Conservation (phyloP, 2,797 vertebrate species). For the Hoplostethus atlanticus region DNA sequence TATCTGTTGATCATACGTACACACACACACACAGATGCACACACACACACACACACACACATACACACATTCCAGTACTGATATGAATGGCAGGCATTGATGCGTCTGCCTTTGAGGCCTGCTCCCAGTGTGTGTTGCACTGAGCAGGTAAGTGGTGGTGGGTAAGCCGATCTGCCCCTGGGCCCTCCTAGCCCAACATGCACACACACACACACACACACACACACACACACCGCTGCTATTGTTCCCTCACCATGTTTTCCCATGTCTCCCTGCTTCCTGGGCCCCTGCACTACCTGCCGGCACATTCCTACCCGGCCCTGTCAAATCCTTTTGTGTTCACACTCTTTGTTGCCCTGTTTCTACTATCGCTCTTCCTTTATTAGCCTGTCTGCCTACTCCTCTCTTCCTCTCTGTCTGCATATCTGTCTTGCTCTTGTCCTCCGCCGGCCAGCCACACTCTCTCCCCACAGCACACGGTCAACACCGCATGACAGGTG, state of each 20-base stretch:
- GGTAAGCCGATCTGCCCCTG: conserved; percentile 67
- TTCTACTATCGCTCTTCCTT: conserved; percentile 69
- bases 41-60: conserved; percentile 24
- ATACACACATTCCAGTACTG: conserved; percentile 53
- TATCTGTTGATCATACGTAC: conserved; percentile 19
- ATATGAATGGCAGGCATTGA: conserved; percentile 76
- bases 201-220: conserved; percentile 36
- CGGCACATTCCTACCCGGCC: conserved; percentile 72
- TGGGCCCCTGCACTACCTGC: conserved; percentile 76
- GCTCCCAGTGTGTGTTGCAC: conserved; percentile 53
- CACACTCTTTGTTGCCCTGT: conserved; percentile 66
- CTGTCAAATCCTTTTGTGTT: conserved; percentile 68
- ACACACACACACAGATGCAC: neutral
- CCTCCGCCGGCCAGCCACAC: conserved; percentile 13
- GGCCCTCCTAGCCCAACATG: conserved; percentile 30
- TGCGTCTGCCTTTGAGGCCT: conserved; percentile 67
- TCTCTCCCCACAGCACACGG: conserved; percentile 15
- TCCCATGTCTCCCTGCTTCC: conserved; percentile 72
- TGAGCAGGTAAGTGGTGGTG: conserved; percentile 72
- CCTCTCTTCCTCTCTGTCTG: conserved; percentile 19
- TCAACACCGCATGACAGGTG: conserved; percentile 17
- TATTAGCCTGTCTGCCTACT: conserved; percentile 50
- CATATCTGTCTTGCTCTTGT: conserved; percentile 23
- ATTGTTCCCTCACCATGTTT: conserved; percentile 66
- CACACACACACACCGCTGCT: conserved; percentile 35